A percentile compares a stretch with the other conserved stretches of the same genome.
phyloP scores from a whole-genome alignment of 2,113 vertebrate species.

The Shinisaurus crocodilurus region DNA sequence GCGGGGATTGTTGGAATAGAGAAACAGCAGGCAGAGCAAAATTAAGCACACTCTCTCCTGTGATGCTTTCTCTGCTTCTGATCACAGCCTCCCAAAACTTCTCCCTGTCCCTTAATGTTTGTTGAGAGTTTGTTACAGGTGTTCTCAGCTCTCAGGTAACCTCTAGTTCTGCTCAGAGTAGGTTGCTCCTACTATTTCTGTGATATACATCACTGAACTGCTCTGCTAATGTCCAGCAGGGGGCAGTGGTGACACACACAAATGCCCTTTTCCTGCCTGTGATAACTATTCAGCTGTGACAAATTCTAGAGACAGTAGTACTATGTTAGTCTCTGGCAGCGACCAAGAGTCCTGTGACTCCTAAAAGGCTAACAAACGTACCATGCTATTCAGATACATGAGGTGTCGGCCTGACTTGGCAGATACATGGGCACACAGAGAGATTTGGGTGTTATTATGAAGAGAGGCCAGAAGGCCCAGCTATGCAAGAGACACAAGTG shows the following conservation, averaged over 20 bases:
- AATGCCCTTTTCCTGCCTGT: background rate
- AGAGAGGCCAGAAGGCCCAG: background rate
- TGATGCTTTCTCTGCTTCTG: background rate
- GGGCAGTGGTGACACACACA: background rate
- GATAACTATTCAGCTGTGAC: background rate
- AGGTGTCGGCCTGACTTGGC: background rate
- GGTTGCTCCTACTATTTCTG: background rate
- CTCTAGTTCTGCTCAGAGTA: background rate
- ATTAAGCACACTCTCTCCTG: background rate
- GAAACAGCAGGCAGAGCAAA: background rate
- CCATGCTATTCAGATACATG: background rate
- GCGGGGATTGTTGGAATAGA: background rate
- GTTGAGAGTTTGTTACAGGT: background rate
- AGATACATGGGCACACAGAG: background rate
- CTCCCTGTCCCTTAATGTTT: background rate
- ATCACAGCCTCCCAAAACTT: conserved; percentile 9
- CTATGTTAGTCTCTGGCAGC: background rate
- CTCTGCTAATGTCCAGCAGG: background rate
- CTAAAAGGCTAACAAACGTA: background rate
- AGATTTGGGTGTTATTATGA: background rate
- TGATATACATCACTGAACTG: background rate
- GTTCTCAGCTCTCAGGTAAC: background rate
- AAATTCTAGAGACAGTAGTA: background rate
- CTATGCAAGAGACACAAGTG: background rate
- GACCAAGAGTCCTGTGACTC: background rate